Base-by-base conservation (phyloP, 2,888 invertebrate species). In the Eudasyphora cyanicolor region DNA sequence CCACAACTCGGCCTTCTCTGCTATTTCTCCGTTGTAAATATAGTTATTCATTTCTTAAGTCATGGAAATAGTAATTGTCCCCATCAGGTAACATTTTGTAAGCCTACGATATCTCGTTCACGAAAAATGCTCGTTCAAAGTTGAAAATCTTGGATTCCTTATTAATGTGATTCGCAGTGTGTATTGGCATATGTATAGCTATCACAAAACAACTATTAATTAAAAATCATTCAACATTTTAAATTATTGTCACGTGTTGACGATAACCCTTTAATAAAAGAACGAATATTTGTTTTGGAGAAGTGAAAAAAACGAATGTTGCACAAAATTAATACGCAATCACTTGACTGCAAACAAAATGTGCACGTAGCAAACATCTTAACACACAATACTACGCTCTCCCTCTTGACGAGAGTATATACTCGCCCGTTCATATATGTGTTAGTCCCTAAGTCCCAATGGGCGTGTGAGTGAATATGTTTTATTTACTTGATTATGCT, bases 261-360 rank as follows among this genome's bases (percentile, higher is more conserved):
- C 1, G 19, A 5, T 24, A 67, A 67, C 67, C 67, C 67, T 67
- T 67, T 67, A 7, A 42, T 19, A 57, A 49, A 10, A 10, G 32
- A 49, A 60, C 0, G 0, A 42, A 74, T 42, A 19, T 29, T 29
- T 49, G 49, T n/a, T 35, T n/a, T n/a, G n/a, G n/a, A n/a, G n/a
- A 73, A 69, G 7, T 21, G n/a, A 29, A 21, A 77, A 77, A 60
- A 32, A 60, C 38, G 24, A 8, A 35, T 60, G 70, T 49, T 73
- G 67, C 74, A 82, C 51, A 79, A 79, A 79, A 76, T 73, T 73
- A 76, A 79, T 73, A 79, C 73, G 73, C 76, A 82, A 76, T 74
- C 49, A 76, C 45, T 69, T 76, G 62, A 45, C 42, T 60, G 76
- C 62, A 82, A 79, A 54, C 51, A 69, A 70, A 27, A 74, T 74